phyloP scores from a whole-genome alignment of 2,797 vertebrate genomes.

The Anas georgica region DNA sequence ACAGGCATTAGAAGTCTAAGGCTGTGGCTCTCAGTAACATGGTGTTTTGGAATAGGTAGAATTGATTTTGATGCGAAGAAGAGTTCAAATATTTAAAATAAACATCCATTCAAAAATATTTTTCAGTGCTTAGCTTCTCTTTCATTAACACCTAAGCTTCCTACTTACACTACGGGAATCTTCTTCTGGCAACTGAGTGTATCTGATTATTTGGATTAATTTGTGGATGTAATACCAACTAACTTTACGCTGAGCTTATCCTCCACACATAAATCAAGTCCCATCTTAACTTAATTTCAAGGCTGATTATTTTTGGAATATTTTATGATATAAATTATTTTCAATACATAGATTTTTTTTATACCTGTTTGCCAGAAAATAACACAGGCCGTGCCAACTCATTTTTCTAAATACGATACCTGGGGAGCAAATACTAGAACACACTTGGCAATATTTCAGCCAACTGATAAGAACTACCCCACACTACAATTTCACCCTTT shows the following conservation, averaged over 20 bases:
- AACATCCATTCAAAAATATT: background rate
- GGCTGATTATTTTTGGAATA: conserved; percentile 54
- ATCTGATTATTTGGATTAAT: conserved; percentile 38
- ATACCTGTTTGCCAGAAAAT: conserved; percentile 31
- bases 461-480: background rate
- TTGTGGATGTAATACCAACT: conserved; percentile 17
- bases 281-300: conserved; percentile 60
- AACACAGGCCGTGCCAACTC: background rate
- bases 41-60: background rate
- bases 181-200: background rate
- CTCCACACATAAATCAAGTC: conserved; percentile 29
- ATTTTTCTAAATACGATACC: conserved; percentile 10
- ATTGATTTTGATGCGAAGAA: background rate
- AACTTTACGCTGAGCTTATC: conserved; percentile 11
- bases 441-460: background rate
- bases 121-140: background rate
- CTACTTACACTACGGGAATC: background rate
- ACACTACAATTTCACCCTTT: background rate
- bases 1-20: background rate
- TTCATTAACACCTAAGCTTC: background rate
- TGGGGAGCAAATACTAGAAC: conserved; percentile 15
- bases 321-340: conserved; percentile 47
- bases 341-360: conserved; percentile 19
- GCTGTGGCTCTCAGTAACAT: background rate
- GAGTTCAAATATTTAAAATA: background rate